Evolutionary conservation across 2,797 vertebrate genomes (phyloP).

Genomic region (Antennarius maculatus): DNA sequence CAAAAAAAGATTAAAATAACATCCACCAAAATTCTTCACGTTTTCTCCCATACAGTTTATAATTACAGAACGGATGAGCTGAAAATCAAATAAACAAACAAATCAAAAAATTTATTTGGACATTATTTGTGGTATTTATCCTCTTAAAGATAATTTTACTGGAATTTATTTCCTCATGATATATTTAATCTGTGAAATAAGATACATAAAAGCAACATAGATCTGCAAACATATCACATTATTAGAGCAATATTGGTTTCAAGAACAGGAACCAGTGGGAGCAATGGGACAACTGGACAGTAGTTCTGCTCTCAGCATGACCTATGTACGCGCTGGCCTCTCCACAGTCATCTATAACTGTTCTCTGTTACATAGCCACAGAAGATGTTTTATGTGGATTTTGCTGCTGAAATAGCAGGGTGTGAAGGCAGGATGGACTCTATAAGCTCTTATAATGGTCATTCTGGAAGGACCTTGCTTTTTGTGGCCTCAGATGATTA

Average conservation of each 20-base stretch:
- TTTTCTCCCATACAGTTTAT: too few relatives aligned
- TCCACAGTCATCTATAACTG: constrained; percentile 18
- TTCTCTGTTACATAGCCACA: constrained; percentile 40
- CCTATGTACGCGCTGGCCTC: constrained; percentile 20
- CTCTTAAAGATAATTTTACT: background rate
- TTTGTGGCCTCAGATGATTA: constrained; percentile 75
- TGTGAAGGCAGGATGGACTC: constrained; percentile 58
- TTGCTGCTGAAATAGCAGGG: constrained; percentile 62
- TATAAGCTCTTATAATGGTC: constrained; percentile 67
- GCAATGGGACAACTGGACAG: background rate
- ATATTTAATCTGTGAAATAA: background rate
- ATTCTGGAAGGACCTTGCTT: constrained; percentile 56
- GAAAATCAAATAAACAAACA: too few relatives aligned
- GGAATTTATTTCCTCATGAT: background rate
- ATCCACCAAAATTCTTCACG: too few relatives aligned
- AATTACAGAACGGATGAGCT: too few relatives aligned
- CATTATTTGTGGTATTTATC: background rate
- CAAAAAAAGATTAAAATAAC: too few relatives aligned
- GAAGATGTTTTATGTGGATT: constrained; percentile 47
- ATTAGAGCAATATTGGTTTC: background rate
- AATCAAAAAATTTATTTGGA: too few relatives aligned
- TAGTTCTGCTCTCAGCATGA: constrained; percentile 18
- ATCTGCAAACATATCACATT: background rate
- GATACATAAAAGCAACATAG: background rate
- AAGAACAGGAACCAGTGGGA: background rate